Conservation (phyloP, 1,140 invertebrate species). For the Eufriesea mexicana region DNA sequence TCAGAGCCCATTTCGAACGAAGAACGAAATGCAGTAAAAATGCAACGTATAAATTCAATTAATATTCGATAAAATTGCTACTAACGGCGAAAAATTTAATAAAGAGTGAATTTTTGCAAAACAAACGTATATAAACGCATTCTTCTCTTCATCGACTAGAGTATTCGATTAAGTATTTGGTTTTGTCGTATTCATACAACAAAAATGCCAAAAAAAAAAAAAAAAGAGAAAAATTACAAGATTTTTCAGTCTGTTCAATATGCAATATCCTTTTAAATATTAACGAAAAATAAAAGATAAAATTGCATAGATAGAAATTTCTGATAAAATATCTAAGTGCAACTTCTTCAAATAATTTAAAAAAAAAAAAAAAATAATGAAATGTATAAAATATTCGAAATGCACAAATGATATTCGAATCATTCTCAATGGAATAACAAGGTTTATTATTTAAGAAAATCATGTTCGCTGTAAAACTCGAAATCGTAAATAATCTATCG, state of each 20-base stretch:
- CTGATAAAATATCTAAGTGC: slow-evolving; percentile 19
- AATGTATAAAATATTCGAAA: slow-evolving; percentile 16
- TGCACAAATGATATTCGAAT: slow-evolving; percentile 5
- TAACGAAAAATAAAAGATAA: not conserved
- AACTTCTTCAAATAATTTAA: not conserved
- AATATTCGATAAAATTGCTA: slow-evolving; percentile 9
- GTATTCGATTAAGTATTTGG: slow-evolving; percentile 12
- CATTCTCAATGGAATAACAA: slow-evolving; percentile 14
- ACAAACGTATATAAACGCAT: slow-evolving; percentile 25
- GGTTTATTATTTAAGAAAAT: not conserved
- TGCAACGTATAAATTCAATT: slow-evolving; percentile 31
- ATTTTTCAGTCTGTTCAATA: not conserved
- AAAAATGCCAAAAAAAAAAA: not conserved
- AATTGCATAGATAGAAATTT: not conserved
- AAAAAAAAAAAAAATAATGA: not conserved
- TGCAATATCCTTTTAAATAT: not conserved
- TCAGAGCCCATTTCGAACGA: not conserved
- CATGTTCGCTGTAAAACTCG: not conserved
- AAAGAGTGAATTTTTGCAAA: slow-evolving; percentile 25
- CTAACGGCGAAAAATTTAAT: slow-evolving; percentile 21
- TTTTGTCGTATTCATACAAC: not conserved
- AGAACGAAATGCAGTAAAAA: slow-evolving; percentile 46
- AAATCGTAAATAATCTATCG: not conserved
- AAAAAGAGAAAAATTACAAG: not conserved
- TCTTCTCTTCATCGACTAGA: slow-evolving; percentile 46